Evolutionary conservation across 2,888 invertebrate genomes (phyloP).

Genomic region (Pristionchus japonicus): DNA sequence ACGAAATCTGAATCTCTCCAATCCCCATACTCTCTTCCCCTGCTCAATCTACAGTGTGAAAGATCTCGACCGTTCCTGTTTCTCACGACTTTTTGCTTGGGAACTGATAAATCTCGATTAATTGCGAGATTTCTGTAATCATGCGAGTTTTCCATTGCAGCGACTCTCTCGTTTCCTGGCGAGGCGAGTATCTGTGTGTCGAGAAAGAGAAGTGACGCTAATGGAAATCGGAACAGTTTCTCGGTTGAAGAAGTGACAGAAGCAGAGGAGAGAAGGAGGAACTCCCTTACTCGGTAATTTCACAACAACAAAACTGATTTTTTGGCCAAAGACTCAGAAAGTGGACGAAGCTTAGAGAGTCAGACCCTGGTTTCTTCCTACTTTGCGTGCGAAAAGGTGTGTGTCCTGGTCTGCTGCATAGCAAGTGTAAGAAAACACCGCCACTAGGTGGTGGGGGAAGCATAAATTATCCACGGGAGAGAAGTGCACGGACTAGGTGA

Average conservation of each 20-base stretch:
- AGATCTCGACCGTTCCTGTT: no score
- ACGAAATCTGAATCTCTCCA: no score
- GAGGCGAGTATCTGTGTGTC: neutral
- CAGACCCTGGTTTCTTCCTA: neutral
- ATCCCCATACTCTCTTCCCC: no score
- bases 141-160: neutral
- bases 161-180: constrained; percentile 46
- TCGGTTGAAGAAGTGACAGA: neutral
- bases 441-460: neutral
- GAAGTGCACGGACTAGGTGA: constrained; percentile 3
- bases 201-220: neutral
- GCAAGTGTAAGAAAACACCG: neutral
- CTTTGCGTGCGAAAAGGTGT: neutral
- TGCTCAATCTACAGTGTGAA: no score
- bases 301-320: no score
- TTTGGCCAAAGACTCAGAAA: no score
- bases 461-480: neutral
- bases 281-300: neutral
- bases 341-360: no score
- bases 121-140: no score
- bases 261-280: neutral
- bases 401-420: neutral
- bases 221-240: constrained; percentile 10
- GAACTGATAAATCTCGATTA: neutral
- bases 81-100: no score